These are phyloP conservation scores for Rostratula benghalensis DNA, from an alignment of 2,113 vertebrate species.

Conservation along the genomic window DNA sequence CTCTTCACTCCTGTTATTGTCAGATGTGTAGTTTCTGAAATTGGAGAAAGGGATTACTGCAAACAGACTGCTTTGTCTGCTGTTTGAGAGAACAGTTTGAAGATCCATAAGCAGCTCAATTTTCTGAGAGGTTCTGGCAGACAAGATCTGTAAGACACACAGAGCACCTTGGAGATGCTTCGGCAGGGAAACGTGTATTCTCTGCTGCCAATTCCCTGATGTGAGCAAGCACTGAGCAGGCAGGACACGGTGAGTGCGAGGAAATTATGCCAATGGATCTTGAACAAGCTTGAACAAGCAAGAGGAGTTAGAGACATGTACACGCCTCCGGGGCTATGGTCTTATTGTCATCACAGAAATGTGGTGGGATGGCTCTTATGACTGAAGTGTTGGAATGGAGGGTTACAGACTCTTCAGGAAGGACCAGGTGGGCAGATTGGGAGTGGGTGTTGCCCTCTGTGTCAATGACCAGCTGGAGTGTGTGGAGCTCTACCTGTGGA, in stretches of 20 bases:
- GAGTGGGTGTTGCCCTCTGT: too few relatives aligned
- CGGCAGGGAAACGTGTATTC: rapidly evolving
- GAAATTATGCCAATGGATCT: neutral
- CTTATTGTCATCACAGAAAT: too few relatives aligned
- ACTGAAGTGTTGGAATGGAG: too few relatives aligned
- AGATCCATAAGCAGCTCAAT: neutral
- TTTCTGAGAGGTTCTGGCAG: neutral
- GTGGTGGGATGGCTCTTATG: too few relatives aligned
- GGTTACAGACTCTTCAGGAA: too few relatives aligned
- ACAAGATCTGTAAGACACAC: neutral
- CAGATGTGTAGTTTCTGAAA: neutral
- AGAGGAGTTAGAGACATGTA: too few relatives aligned
- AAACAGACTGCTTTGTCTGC: neutral
- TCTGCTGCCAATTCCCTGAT: neutral
- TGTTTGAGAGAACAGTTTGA: neutral
- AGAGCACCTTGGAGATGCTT: neutral
- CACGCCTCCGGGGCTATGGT: too few relatives aligned
- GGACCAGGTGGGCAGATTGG: too few relatives aligned
- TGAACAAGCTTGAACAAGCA: too few relatives aligned
- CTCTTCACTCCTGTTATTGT: neutral
- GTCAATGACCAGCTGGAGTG: too few relatives aligned
- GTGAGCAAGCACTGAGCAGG: neutral
- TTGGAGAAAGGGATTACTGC: neutral
- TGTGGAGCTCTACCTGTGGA: too few relatives aligned
- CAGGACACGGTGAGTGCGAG: rapidly evolving